Percentiles rank a stretch among this genome's conserved stretches.
Evolutionary conservation across 2,888 invertebrate genomes (phyloP).

Genomic region (Cynaeus angustus): DNA sequence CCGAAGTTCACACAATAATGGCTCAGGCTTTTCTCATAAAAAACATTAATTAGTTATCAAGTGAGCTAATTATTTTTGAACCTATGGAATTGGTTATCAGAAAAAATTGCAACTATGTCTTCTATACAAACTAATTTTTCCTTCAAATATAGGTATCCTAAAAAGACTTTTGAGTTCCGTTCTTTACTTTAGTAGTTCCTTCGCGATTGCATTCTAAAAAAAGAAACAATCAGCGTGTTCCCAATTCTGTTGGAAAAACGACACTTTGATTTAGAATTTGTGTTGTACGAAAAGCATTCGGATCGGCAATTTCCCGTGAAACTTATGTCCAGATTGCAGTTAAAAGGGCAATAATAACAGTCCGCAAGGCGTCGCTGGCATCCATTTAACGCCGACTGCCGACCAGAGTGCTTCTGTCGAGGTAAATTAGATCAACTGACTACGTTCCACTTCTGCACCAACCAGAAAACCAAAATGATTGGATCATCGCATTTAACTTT

Average conservation of each 20-base stretch:
- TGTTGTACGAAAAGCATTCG: slow-evolving; percentile 15
- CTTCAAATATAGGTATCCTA: too few species aligned
- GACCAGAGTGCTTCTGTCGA: slow-evolving; percentile 56
- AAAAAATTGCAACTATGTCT: too few species aligned
- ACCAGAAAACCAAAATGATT: slow-evolving; percentile 62
- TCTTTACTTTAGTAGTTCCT: neutral
- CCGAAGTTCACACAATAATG: neutral
- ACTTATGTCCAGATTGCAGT: slow-evolving; percentile 41
- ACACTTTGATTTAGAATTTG: slow-evolving; percentile 9
- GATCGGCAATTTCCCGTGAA: slow-evolving; percentile 29
- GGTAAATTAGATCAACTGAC: slow-evolving; percentile 56
- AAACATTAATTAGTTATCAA: too few species aligned
- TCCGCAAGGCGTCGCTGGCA: slow-evolving; percentile 45
- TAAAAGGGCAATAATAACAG: slow-evolving; percentile 40
- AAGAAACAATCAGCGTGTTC: neutral
- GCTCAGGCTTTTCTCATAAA: neutral
- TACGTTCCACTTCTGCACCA: slow-evolving; percentile 54
- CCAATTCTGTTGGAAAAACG: slow-evolving; percentile 6
- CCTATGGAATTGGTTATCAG: too few species aligned
- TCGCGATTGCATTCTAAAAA: slow-evolving; percentile 2
- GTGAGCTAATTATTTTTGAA: too few species aligned
- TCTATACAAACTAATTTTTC: too few species aligned
- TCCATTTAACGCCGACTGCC: slow-evolving; percentile 57
- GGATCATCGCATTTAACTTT: slow-evolving; percentile 66
- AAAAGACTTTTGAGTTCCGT: too few species aligned